Evolutionary conservation across 2,113 vertebrate genomes (phyloP).

Genomic region (Corydoras sp.): DNA sequence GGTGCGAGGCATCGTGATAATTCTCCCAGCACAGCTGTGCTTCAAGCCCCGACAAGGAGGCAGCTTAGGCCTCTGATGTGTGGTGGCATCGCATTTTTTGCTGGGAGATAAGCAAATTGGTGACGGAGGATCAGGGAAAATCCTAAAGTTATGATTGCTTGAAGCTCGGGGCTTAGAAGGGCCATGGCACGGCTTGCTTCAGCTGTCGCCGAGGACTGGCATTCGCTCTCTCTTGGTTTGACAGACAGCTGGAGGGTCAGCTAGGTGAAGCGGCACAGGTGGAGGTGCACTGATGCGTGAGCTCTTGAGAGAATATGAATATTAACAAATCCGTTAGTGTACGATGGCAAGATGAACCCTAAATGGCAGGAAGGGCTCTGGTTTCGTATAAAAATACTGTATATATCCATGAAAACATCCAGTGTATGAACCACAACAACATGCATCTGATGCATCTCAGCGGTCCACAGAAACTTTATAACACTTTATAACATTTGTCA

Average conservation of each 20-base stretch:
- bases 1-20: conserved; percentile 8
- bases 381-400: neutral
- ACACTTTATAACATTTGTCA: too few species aligned
- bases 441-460: too few species aligned
- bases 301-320: conserved; percentile 18
- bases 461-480: too few species aligned
- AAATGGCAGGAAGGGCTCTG: neutral
- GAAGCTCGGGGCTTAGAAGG: conserved; percentile 48
- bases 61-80: too few species aligned
- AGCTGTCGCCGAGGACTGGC: conserved; percentile 51
- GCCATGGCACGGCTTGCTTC: conserved; percentile 55
- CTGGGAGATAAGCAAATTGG: neutral
- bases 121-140: conserved; percentile 51
- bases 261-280: conserved; percentile 25
- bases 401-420: neutral
- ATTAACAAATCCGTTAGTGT: conserved; percentile 22
- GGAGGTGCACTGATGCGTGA: conserved; percentile 27
- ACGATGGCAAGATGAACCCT: neutral
- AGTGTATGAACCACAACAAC: too few species aligned
- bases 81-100: too few species aligned
- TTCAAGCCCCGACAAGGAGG: conserved; percentile 7
- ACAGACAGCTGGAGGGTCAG: conserved; percentile 55
- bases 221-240: conserved; percentile 30
- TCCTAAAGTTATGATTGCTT: conserved; percentile 60
- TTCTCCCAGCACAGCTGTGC: neutral